These are phyloP conservation scores for Geopemphigus sp. DNA, from an alignment of 1,140 invertebrate species.

Conservation along the genomic window DNA sequence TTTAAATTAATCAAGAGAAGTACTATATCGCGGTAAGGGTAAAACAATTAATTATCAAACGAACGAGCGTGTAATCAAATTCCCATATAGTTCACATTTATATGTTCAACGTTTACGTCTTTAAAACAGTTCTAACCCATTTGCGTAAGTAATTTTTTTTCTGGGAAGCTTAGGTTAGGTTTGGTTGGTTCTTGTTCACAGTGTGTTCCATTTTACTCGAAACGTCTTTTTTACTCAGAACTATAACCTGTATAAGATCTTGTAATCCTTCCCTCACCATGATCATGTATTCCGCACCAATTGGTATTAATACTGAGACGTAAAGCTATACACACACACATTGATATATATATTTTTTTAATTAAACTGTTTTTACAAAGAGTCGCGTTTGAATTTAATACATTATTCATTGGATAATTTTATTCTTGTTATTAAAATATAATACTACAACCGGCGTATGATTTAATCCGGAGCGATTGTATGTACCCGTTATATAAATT, in stretches of 20 bases:
- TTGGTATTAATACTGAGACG: background rate
- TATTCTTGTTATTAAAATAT: background rate
- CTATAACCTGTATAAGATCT: too few relatives aligned
- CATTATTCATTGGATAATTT: background rate
- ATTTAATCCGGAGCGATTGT: too few relatives aligned
- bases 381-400: background rate
- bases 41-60: background rate
- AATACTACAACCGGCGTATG: background rate
- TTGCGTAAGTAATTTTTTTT: background rate
- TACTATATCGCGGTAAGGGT: background rate
- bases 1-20: too few relatives aligned
- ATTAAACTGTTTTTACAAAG: background rate
- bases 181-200: background rate
- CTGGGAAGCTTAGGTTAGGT: background rate
- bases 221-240: background rate
- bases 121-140: background rate
- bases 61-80: background rate
- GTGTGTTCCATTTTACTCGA: background rate
- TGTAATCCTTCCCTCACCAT: background rate
- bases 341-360: background rate
- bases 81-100: background rate
- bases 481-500: background rate
- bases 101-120: background rate
- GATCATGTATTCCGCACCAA: too few relatives aligned
- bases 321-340: background rate